Evolutionary conservation across 1,140 invertebrate genomes (phyloP), one percentile per base, ranked within the genome.

Genomic region (Kradibia gibbosae): DNA sequence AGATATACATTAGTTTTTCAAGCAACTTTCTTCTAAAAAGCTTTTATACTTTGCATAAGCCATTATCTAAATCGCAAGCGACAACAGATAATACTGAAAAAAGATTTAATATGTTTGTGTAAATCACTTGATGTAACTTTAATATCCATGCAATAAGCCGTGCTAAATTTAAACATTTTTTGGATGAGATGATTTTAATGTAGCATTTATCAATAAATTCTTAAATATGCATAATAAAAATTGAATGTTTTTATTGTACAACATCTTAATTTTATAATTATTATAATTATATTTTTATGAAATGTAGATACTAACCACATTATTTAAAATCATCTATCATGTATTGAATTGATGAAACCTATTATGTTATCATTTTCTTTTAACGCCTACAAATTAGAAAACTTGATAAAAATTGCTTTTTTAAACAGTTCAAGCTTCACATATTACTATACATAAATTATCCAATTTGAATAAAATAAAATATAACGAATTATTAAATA

Each of bases 121-220:
- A 25, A 25, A 57, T 22, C 73, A 75, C 36, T 42, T 60, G 0
- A 15, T 42, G 31, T 25, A 28, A 48, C 31, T 76, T 76, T 39
- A 45, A n/a, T n/a, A 10, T 50, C 39, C 76, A 78, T 78, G 76
- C 76, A 67, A 53, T 70, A 36, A 48, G 25, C 20, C 36, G 71
- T 65, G 25, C 31, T 62, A 20, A 3, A 28, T 11, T 48, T 7
- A 48, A 48, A 71, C 22, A 60, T 28, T 39, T 48, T 31, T 28
- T 22, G 0, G 57, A 42, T 75, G 1, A 75, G 39, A 39, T 25
- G 22, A 67, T 39, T 67, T 65, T n/a, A 65, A 65, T 0, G 15
- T 36, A 25, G 1, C 20, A 34, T 55, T n/a, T n/a, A 11, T 55
- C 4, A 60, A 31, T 60, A 60, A 60, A 28, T 10, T 10, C 10